Percentiles rank a stretch among this genome's conserved stretches.
These are phyloP conservation scores for Cataglyphis cursor DNA, from an alignment of 2,888 invertebrate genomes.

Conservation along the genomic window DNA sequence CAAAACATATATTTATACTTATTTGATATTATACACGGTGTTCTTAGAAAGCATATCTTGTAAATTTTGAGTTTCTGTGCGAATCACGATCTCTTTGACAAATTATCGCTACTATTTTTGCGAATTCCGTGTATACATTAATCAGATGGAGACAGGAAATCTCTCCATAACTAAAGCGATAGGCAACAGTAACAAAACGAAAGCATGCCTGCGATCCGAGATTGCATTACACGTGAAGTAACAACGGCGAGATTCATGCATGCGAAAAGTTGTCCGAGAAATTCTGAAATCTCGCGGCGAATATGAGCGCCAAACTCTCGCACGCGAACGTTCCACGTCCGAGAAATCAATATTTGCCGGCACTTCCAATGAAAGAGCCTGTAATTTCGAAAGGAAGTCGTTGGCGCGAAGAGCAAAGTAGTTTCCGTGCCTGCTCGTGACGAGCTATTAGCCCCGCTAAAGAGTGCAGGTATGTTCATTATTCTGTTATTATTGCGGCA, in stretches of 20 bases:
- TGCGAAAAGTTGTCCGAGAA: constrained; percentile 46
- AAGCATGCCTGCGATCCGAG: not conserved
- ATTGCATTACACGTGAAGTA: constrained; percentile 41
- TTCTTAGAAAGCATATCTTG: not conserved
- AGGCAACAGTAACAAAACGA: constrained; percentile 37
- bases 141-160: constrained; percentile 5
- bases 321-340: constrained; percentile 1
- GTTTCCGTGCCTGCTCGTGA: constrained; percentile 58
- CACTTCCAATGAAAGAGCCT: constrained; percentile 32
- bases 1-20: not conserved
- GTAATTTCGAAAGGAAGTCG: constrained; percentile 54
- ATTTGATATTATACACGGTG: not conserved
- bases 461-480: constrained; percentile 25
- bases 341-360: constrained; percentile 52
- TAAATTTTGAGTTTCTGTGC: not conserved
- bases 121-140: constrained; percentile 16
- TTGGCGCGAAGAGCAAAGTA: constrained; percentile 35
- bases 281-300: constrained; percentile 37
- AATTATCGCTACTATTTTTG: constrained; percentile 12
- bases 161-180: not conserved
- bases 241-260: constrained; percentile 33
- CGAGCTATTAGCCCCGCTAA: constrained; percentile 34
- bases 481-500: not conserved
- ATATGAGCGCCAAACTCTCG: constrained; percentile 18
- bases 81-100: not conserved